These are phyloP conservation scores for Hydrochoerus hydrochaeris DNA, from an alignment of 2,113 vertebrate species.

Conservation along the genomic window DNA sequence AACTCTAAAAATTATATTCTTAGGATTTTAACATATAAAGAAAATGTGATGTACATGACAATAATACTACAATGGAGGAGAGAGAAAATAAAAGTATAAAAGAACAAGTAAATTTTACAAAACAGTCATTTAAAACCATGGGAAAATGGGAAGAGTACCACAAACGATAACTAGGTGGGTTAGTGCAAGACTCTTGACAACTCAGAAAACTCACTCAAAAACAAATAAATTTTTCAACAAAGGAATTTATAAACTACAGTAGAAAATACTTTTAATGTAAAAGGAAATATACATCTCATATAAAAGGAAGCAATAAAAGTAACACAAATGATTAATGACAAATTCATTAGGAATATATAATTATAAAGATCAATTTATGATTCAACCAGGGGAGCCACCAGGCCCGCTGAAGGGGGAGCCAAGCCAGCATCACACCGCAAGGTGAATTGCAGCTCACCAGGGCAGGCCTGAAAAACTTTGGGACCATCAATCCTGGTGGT, in stretches of 20 bases:
- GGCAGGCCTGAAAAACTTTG: too few species aligned
- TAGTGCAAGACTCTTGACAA: not conserved
- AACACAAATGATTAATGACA: not conserved
- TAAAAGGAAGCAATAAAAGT: not conserved
- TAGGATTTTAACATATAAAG: slow-evolving; percentile 1
- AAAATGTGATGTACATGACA: not conserved
- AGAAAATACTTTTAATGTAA: slow-evolving; percentile 17
- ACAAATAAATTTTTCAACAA: slow-evolving; percentile 7
- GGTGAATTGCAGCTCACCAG: too few species aligned
- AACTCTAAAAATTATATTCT: not conserved
- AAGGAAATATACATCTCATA: too few species aligned
- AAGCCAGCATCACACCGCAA: too few species aligned
- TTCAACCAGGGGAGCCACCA: too few species aligned
- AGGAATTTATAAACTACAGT: not conserved
- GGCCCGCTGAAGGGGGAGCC: too few species aligned
- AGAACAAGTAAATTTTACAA: not conserved
- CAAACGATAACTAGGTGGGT: not conserved
- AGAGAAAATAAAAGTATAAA: slow-evolving; percentile 1
- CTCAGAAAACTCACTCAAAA: not conserved
- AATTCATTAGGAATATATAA: not conserved
- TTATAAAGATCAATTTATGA: not conserved
- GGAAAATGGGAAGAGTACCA: not conserved
- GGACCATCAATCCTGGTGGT: too few species aligned
- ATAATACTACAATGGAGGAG: not conserved
- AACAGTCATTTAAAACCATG: not conserved